Evolutionary conservation across 2,797 vertebrate genomes (phyloP).

Genomic region (Poecilia wingei): DNA sequence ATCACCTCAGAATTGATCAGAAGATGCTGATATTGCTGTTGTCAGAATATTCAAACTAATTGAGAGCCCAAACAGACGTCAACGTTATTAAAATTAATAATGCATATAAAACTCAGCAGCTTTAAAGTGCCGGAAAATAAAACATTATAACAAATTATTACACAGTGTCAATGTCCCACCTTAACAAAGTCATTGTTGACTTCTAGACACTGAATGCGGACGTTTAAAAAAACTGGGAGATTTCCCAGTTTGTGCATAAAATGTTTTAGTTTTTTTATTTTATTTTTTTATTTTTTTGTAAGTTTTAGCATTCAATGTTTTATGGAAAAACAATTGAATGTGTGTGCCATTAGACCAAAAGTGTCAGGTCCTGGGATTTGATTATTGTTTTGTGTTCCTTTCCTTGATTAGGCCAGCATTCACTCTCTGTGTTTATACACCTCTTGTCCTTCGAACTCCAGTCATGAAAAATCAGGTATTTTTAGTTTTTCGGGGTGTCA

Average conservation of each 20-base stretch:
- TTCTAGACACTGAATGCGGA: not conserved
- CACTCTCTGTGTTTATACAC: not conserved
- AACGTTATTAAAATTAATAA: not conserved
- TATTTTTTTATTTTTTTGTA: not conserved
- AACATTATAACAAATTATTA: not conserved
- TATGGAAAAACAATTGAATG: not conserved
- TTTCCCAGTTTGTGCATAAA: not conserved
- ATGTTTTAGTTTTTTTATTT: not conserved
- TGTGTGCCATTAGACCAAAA: not conserved
- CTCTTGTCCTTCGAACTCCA: not conserved
- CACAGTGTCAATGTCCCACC: not conserved
- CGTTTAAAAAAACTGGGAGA: no score
- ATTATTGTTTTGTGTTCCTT: not conserved
- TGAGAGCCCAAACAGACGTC: conserved; percentile 10
- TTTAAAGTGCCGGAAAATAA: not conserved
- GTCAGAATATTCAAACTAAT: conserved; percentile 25
- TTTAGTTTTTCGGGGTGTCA: not conserved
- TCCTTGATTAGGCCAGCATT: not conserved
- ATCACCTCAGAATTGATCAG: conserved; percentile 40
- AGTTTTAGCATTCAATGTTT: not conserved
- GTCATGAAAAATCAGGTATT: not conserved
- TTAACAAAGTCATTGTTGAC: not conserved
- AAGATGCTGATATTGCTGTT: conserved; percentile 28
- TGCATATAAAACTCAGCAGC: not conserved
- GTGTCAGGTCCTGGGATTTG: not conserved